Percentiles rank a stretch among this genome's conserved stretches.
Conservation (phyloP, 2,113 vertebrate genomes). For the Tachysurus fulvidraco region DNA sequence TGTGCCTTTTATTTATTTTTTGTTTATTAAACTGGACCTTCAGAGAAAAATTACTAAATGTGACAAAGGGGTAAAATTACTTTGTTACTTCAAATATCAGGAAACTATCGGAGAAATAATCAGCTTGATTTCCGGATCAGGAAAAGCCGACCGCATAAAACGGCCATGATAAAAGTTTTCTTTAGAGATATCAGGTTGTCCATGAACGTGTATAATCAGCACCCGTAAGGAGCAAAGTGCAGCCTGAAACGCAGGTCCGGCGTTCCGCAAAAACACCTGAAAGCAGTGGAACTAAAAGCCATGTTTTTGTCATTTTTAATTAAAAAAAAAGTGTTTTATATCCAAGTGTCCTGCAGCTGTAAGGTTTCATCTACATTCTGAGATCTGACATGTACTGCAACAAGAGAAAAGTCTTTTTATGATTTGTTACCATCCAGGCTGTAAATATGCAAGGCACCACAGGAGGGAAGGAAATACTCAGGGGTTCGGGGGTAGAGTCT, state of each 20-base stretch:
- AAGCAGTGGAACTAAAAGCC: constrained; percentile 54
- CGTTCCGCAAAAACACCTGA: constrained; percentile 49
- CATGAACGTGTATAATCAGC: constrained; percentile 51
- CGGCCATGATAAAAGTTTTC: constrained; percentile 48
- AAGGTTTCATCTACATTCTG: constrained; percentile 58
- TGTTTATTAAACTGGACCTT: constrained; percentile 63
- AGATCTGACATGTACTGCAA: background rate
- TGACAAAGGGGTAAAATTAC: constrained; percentile 61
- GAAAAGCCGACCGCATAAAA: constrained; percentile 55
- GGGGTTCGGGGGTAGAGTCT: constrained; percentile 37
- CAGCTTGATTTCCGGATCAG: constrained; percentile 25
- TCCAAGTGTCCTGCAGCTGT: constrained; percentile 65
- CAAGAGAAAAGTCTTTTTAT: constrained; percentile 52
- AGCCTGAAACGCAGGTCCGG: constrained; percentile 51
- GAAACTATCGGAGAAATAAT: constrained; percentile 43
- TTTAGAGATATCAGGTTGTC: constrained; percentile 43
- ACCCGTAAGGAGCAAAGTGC: constrained; percentile 56
- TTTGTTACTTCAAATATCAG: constrained; percentile 49
- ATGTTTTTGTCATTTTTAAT: constrained; percentile 47
- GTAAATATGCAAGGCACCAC: constrained; percentile 78
- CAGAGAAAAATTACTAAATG: constrained; percentile 68
- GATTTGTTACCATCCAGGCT: constrained; percentile 60
- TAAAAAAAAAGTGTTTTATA: constrained; percentile 56
- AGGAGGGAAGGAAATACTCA: constrained; percentile 67
- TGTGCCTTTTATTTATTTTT: constrained; percentile 57